A percentile compares a stretch with the other conserved stretches of the same genome.
Conservation (phyloP, 2,888 invertebrate species). For the Apocheima hispidaria region DNA sequence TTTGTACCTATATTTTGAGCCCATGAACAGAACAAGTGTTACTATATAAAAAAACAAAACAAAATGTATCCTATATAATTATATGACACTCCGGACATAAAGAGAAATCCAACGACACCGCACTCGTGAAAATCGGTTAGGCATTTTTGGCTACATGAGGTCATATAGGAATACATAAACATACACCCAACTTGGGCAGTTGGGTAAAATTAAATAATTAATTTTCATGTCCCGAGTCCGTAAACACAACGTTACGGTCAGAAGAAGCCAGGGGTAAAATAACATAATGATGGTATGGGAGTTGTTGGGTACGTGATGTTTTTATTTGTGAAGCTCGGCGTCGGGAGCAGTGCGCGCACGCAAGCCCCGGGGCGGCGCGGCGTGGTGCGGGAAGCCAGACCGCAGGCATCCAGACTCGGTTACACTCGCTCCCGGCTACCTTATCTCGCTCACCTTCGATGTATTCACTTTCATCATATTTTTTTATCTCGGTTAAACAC, state of each 20-base stretch:
- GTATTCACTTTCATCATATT: slow-evolving; percentile 71
- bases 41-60: no score
- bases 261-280: slow-evolving; percentile 39
- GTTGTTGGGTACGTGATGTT: slow-evolving; percentile 22
- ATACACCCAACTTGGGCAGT: no score
- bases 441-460: slow-evolving; percentile 66
- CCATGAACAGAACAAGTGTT: no score
- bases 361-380: slow-evolving; percentile 34
- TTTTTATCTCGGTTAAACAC: slow-evolving; percentile 49
- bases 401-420: slow-evolving; percentile 67
- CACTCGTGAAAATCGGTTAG: no score
- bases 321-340: slow-evolving; percentile 36
- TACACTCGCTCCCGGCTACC: slow-evolving; percentile 66
- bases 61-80: no score
- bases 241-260: slow-evolving; percentile 31
- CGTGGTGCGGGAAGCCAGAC: slow-evolving; percentile 50
- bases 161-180: no score
- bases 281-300: slow-evolving; percentile 36
- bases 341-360: slow-evolving; percentile 44
- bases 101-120: no score
- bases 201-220: no score
- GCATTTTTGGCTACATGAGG: no score
- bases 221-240: slow-evolving; percentile 1
- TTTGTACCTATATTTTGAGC: no score
- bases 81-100: no score